phyloP scores from a whole-genome alignment of 2,888 invertebrate genomes.

The Philonicus albiceps region DNA sequence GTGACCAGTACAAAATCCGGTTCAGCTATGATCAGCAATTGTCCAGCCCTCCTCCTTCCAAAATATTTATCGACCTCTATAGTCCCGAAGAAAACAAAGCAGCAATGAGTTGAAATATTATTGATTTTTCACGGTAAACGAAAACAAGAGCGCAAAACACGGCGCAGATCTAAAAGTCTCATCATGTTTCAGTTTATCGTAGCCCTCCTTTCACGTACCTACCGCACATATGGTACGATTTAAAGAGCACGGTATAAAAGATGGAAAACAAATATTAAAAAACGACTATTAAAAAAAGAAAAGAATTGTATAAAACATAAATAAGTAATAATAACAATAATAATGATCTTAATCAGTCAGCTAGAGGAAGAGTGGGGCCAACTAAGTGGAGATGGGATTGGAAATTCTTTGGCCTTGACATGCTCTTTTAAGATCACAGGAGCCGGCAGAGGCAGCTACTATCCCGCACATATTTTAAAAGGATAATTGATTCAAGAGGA shows the following conservation, averaged over 20 bases:
- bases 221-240: neutral
- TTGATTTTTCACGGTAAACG: neutral
- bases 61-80: neutral
- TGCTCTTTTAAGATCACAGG: neutral
- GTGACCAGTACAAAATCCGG: neutral
- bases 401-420: neutral
- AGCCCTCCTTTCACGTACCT: neutral
- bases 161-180: neutral
- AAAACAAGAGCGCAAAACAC: neutral
- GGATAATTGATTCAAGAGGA: slow-evolving; percentile 29
- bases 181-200: neutral
- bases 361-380: neutral
- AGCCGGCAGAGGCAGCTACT: neutral
- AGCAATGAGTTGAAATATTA: neutral
- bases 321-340: neutral
- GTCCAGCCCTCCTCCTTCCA: neutral
- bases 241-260: too few species aligned
- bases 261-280: too few species aligned
- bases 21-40: neutral
- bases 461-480: neutral
- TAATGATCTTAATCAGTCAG: neutral
- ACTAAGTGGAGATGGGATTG: neutral
- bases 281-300: neutral
- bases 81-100: neutral
- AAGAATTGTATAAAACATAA: too few species aligned